phyloP scores from a whole-genome alignment of 2,797 vertebrate genomes.

The Falco rusticolus region DNA sequence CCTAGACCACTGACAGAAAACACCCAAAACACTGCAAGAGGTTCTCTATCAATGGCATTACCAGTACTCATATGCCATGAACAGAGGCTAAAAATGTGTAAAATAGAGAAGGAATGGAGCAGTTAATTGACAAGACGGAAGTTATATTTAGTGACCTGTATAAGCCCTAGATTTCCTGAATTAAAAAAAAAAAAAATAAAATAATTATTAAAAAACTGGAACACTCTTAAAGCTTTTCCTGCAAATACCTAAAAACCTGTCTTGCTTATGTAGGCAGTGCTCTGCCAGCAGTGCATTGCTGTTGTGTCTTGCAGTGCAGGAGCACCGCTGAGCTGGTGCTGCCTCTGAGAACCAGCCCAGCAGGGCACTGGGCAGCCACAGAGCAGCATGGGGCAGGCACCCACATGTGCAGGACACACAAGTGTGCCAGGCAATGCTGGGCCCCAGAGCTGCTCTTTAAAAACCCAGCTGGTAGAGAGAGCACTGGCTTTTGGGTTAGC shows the following conservation, averaged over 20 bases:
- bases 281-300: neutral
- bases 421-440: neutral
- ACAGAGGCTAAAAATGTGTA: neutral
- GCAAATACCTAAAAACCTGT: neutral
- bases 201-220: neutral
- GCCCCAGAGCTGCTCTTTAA: neutral
- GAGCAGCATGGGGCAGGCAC: neutral
- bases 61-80: neutral
- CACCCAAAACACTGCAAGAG: neutral
- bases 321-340: neutral
- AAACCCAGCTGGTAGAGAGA: neutral
- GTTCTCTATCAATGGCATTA: neutral
- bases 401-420: accelerated
- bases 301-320: neutral
- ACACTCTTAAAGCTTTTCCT: neutral
- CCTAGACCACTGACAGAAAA: constrained; percentile 26
- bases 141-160: neutral
- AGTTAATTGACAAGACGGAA: neutral
- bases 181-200: neutral
- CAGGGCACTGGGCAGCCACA: neutral
- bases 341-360: neutral
- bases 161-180: neutral
- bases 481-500: neutral
- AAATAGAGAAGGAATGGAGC: neutral
- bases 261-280: accelerated